phyloP scores from a whole-genome alignment of 1,140 invertebrate species.

The Lordiphosa mommai region DNA sequence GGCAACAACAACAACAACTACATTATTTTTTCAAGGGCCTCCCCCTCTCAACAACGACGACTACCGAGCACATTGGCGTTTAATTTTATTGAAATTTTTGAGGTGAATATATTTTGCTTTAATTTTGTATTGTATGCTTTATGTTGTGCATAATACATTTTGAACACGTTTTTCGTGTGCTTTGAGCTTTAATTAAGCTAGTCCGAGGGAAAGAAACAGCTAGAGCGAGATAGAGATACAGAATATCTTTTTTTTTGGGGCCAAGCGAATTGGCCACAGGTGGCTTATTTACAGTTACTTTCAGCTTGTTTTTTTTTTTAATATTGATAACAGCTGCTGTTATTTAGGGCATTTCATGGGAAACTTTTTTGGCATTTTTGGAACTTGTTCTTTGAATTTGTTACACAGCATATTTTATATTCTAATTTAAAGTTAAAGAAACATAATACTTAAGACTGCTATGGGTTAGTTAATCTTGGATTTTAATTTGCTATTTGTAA shows the following conservation, averaged over 20 bases:
- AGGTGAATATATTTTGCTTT: constrained; percentile 15
- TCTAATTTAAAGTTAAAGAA: too few species aligned
- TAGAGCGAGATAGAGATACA: neutral
- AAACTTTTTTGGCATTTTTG: too few species aligned
- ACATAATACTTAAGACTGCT: too few species aligned
- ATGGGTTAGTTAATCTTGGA: too few species aligned
- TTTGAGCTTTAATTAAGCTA: constrained; percentile 8
- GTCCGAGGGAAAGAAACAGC: neutral
- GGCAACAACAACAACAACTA: constrained; percentile 4
- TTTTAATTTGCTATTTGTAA: too few species aligned
- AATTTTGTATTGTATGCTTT: too few species aligned
- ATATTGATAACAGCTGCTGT: constrained; percentile 38
- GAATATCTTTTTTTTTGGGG: constrained; percentile 20
- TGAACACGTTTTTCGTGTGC: constrained; percentile 8
- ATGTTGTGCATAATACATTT: neutral
- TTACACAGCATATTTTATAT: too few species aligned
- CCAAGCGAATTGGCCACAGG: constrained; percentile 42
- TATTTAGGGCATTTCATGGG: neutral
- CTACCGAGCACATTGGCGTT: constrained; percentile 5
- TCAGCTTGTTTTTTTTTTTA: constrained; percentile 7
- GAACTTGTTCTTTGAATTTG: too few species aligned
- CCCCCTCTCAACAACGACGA: constrained; percentile 11
- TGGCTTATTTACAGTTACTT: constrained; percentile 48
- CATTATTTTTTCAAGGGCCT: constrained; percentile 30
- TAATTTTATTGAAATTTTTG: constrained; percentile 39